phyloP scores from a whole-genome alignment of 2,888 invertebrate genomes.

The Neoaliturus tenellus region DNA sequence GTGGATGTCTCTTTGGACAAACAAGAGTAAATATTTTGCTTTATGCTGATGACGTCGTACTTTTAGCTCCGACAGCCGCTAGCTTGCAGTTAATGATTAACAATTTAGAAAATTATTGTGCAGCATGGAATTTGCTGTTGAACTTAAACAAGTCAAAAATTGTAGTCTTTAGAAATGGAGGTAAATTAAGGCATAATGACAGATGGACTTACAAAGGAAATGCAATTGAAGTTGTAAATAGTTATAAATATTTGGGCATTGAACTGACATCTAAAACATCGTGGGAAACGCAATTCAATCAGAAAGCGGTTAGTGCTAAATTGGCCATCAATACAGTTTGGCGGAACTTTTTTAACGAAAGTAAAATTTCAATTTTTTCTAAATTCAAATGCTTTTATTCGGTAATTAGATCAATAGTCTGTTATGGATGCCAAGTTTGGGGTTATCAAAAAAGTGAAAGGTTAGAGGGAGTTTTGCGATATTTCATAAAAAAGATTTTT shows the following conservation, averaged over 20 bases:
- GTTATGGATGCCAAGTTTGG: conserved; percentile 32
- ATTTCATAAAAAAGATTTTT: too few relatives aligned
- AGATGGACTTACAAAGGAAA: conserved; percentile 28
- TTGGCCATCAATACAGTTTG: not conserved
- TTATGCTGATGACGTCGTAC: conserved; percentile 56
- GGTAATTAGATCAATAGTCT: not conserved
- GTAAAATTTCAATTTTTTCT: not conserved
- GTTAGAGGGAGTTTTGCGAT: too few relatives aligned
- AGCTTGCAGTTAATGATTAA: conserved; percentile 56
- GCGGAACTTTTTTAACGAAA: not conserved
- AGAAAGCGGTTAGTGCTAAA: not conserved
- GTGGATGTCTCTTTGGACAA: conserved; percentile 41
- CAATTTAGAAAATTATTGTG: conserved; percentile 51
- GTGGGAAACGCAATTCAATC: conserved; percentile 6
- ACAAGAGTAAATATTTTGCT: conserved; percentile 38
- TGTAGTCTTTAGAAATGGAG: conserved; percentile 56
- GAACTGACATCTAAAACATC: not conserved
- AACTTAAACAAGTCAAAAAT: conserved; percentile 56
- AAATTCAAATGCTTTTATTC: not conserved
- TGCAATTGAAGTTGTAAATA: conserved; percentile 46
- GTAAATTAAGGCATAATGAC: conserved; percentile 24
- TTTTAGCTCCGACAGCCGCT: conserved; percentile 40
- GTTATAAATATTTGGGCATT: conserved; percentile 39
- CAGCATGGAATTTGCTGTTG: conserved; percentile 54
- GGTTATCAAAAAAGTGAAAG: not conserved